phyloP scores from a whole-genome alignment of 2,113 vertebrate species.

The Cyanoliseus patagonus region DNA sequence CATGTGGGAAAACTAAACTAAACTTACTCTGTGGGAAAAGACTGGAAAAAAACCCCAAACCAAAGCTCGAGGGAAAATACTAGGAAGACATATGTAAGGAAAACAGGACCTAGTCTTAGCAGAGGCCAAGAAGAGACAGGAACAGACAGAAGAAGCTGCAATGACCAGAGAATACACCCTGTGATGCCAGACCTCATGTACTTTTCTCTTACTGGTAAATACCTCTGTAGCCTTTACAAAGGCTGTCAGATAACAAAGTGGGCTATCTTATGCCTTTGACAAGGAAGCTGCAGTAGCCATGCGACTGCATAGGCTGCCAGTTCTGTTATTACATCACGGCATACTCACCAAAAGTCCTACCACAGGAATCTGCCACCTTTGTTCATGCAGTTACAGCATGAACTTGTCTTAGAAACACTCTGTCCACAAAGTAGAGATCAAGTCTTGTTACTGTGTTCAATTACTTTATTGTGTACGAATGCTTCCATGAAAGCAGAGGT shows the following conservation, averaged over 20 bases:
- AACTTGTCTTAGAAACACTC: not conserved
- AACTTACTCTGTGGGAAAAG: not conserved
- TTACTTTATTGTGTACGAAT: not conserved
- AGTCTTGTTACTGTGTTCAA: not conserved
- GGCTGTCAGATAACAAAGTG: not conserved
- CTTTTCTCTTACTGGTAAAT: not conserved
- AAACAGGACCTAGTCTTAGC: not conserved
- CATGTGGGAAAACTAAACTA: not conserved
- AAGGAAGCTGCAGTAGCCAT: not conserved
- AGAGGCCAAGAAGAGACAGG: not conserved
- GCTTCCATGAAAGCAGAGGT: not conserved
- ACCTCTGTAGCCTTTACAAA: not conserved
- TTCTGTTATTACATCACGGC: no score
- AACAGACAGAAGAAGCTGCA: not conserved
- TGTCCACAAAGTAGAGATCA: not conserved
- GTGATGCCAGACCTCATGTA: not conserved
- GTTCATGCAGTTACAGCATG: not conserved
- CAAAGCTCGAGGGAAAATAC: not conserved
- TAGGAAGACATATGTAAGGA: not conserved
- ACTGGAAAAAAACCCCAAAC: not conserved
- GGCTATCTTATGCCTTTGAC: not conserved
- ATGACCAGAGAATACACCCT: not conserved
- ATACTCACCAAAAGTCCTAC: not conserved
- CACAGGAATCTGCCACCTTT: not conserved
- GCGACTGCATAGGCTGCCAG: not conserved